Evolutionary conservation across 2,113 vertebrate genomes (phyloP), one percentile per base, ranked within the genome.

Genomic region (Tachycineta bicolor): DNA sequence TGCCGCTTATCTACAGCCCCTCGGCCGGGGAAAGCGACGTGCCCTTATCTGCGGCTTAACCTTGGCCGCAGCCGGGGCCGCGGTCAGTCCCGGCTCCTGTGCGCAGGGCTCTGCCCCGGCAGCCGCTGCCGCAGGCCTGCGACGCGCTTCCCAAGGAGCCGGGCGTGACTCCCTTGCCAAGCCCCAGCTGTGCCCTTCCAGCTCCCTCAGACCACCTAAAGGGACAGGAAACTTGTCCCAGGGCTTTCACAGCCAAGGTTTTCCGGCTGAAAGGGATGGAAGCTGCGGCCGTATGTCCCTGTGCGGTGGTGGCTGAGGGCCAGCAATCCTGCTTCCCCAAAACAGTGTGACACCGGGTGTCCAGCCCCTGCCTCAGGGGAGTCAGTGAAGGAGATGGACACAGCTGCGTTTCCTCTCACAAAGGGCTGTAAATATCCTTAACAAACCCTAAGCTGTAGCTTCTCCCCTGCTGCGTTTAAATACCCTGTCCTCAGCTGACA

Each of bases 351-450:
- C 17, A 12, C 21, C 1, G 56, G 46, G 28, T 10, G 19, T 46
- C 34, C 88, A 39, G 62, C 69, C 74, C 58, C 64, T 0, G 53
- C 3, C 94, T 60, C 4, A 63, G 97, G 10, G 97, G 97, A 87
- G 97, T 5, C 65, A 1, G 37, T 2, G 50, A 19, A 82, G 79
- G 75, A 77, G 70, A 41, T 11, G 79, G 56, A 31, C 98, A 14
- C 98, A 98, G 65, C 98, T 98, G 83, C 97, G 87, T 74, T 98
- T 98, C 64, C 98, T 98, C 55, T 96, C 99, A 6, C 98, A 98
- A 97, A 43, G 64, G 76, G 26, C 79, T 70, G 64, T 33, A 28
- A 85, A 89, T 65, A 84, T 50, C 91, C 77, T 85, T 71, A 73
- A 92, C 52, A 60, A 87, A 62, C 76, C 80, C 71, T 23, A 67